Conservation (phyloP, 2,888 invertebrate species). For the Heteromurus nitidus region DNA sequence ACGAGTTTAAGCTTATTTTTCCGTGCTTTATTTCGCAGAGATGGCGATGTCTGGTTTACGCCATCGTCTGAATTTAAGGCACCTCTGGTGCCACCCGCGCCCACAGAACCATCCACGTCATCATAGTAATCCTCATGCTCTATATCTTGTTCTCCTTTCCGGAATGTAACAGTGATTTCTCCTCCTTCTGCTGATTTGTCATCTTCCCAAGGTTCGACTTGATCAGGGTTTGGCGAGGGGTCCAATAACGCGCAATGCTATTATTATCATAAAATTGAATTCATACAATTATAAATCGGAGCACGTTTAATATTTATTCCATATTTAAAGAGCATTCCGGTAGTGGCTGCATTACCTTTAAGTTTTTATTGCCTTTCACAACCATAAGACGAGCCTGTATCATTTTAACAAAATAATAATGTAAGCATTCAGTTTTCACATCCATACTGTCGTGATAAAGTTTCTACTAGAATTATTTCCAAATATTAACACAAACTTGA, state of each 20-base stretch:
- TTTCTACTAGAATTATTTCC: too few species aligned
- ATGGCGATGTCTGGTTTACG: conserved; percentile 20
- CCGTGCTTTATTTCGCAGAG: conserved; percentile 1
- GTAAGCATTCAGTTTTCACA: too few species aligned
- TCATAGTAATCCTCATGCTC: conserved; percentile 37
- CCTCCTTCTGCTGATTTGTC: conserved; percentile 71
- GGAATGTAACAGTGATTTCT: conserved; percentile 70
- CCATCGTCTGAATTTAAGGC: background rate
- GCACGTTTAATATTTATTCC: too few species aligned
- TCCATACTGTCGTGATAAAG: too few species aligned
- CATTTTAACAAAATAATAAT: too few species aligned
- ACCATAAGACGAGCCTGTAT: conserved; percentile 88
- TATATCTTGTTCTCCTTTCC: conserved; percentile 65
- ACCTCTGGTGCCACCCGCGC: background rate
- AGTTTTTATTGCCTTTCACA: conserved; percentile 85
- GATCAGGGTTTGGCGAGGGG: conserved; percentile 79
- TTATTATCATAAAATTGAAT: too few species aligned
- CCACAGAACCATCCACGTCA: conserved; percentile 27
- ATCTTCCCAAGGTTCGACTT: conserved; percentile 75
- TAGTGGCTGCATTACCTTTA: too few species aligned
- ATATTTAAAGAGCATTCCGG: too few species aligned
- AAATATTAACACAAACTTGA: too few species aligned
- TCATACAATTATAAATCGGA: too few species aligned
- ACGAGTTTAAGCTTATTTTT: conserved; percentile 43
- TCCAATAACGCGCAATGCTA: conserved; percentile 87